Conservation (phyloP, 2,113 vertebrate species). For the Trogon melanurus region DNA sequence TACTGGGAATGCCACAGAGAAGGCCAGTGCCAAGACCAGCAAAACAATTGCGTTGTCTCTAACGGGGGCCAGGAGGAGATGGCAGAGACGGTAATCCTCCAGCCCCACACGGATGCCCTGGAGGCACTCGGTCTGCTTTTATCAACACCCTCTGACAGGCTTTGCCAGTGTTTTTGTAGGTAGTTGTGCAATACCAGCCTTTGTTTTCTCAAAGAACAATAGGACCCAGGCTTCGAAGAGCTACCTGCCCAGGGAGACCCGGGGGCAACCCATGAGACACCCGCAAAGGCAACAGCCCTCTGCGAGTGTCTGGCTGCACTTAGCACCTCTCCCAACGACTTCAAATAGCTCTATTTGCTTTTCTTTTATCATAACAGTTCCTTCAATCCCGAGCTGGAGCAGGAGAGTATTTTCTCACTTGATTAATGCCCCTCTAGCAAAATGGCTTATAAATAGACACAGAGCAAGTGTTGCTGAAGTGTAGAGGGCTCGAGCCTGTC, state of each 20-base stretch:
- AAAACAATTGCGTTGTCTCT: neutral
- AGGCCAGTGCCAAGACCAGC: neutral
- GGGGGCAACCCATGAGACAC: neutral
- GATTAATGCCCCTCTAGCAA: constrained; percentile 1
- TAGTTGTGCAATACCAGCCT: neutral
- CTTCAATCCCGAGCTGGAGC: neutral
- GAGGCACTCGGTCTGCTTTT: neutral
- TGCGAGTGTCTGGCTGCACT: neutral
- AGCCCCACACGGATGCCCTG: neutral
- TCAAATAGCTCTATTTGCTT: constrained; percentile 10
- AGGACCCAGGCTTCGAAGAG: neutral
- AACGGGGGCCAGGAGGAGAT: fast-evolving
- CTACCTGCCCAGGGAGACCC: neutral
- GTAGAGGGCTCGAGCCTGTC: constrained; percentile 9
- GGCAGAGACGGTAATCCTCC: neutral
- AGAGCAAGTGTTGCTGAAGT: neutral
- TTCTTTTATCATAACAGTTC: neutral
- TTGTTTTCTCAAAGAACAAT: neutral
- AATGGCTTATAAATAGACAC: neutral
- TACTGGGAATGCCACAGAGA: neutral
- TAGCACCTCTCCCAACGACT: neutral
- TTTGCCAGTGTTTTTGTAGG: neutral
- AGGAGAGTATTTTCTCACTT: neutral
- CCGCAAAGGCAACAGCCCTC: neutral
- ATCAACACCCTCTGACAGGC: neutral